Conservation (phyloP, 2,888 invertebrate genomes). For the Lumbricus terrestris region DNA sequence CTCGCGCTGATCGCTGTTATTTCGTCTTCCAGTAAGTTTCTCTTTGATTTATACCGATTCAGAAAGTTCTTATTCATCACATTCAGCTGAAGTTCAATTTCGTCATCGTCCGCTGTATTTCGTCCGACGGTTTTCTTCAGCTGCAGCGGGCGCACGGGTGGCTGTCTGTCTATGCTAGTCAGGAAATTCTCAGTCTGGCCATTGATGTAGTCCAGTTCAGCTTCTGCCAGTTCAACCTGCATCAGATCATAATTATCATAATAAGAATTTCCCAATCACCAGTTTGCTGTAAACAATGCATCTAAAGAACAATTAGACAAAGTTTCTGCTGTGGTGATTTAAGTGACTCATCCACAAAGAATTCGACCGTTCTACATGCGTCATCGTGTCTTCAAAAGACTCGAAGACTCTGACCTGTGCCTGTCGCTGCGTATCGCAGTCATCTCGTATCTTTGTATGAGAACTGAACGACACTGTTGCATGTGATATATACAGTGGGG, state of each 20-base stretch:
- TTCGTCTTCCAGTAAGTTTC: not conserved
- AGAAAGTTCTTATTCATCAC: not conserved
- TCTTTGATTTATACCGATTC: not conserved
- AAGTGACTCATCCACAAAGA: too few relatives aligned
- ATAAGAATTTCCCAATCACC: not conserved
- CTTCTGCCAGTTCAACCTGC: conserved; percentile 3
- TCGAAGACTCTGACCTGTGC: too few relatives aligned
- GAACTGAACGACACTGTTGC: too few relatives aligned
- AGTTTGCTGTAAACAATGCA: not conserved
- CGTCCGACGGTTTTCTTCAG: not conserved
- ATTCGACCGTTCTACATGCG: too few relatives aligned
- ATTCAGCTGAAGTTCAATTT: not conserved
- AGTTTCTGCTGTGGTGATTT: too few relatives aligned
- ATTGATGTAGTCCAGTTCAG: not conserved
- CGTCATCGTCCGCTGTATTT: not conserved
- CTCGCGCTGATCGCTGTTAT: not conserved
- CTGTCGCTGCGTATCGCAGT: too few relatives aligned
- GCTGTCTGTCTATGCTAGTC: not conserved
- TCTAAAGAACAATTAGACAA: not conserved
- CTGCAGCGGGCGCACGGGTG: not conserved
- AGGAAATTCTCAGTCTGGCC: not conserved
- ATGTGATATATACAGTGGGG: too few relatives aligned
- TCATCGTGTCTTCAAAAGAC: too few relatives aligned
- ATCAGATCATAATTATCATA: not conserved
- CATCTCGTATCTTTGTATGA: too few relatives aligned